Conservation (phyloP, 2,888 invertebrate species). For the Melanostoma mellinum region DNA sequence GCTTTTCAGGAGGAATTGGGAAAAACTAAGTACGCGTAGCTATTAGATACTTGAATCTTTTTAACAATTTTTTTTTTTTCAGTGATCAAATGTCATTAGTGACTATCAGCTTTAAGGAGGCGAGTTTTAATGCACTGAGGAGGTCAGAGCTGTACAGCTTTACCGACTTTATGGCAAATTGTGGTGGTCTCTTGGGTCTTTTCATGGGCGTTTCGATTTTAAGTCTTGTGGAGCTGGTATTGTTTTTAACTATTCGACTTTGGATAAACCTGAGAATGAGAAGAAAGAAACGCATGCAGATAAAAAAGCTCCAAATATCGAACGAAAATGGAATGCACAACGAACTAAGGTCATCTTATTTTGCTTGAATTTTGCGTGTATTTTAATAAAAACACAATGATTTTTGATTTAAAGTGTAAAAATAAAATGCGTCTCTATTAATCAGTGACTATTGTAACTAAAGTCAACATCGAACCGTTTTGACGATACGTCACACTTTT, state of each 20-base stretch:
- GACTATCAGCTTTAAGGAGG: slow-evolving; percentile 12
- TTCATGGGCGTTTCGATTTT: slow-evolving; percentile 76
- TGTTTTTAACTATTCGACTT: slow-evolving; percentile 83
- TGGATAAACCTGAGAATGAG: slow-evolving; percentile 82
- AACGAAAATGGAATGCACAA: too few species aligned
- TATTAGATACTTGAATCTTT: neutral
- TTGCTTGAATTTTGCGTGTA: too few species aligned
- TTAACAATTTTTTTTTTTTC: neutral
- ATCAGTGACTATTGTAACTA: too few species aligned
- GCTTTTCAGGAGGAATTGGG: neutral
- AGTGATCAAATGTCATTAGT: neutral
- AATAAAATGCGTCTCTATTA: too few species aligned
- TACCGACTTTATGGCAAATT: slow-evolving; percentile 17
- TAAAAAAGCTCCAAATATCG: too few species aligned
- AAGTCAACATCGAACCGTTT: too few species aligned
- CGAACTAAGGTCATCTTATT: too few species aligned
- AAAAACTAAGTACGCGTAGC: neutral
- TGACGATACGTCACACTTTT: too few species aligned
- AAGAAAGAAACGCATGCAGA: slow-evolving; percentile 75
- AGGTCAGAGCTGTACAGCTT: slow-evolving; percentile 9
- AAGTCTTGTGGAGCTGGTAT: slow-evolving; percentile 83
- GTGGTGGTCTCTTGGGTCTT: slow-evolving; percentile 29
- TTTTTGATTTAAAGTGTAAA: too few species aligned
- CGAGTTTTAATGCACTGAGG: slow-evolving; percentile 14
- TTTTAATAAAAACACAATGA: too few species aligned